Conservation (phyloP, 2,113 vertebrate genomes). For the Saimiri boliviensis region DNA sequence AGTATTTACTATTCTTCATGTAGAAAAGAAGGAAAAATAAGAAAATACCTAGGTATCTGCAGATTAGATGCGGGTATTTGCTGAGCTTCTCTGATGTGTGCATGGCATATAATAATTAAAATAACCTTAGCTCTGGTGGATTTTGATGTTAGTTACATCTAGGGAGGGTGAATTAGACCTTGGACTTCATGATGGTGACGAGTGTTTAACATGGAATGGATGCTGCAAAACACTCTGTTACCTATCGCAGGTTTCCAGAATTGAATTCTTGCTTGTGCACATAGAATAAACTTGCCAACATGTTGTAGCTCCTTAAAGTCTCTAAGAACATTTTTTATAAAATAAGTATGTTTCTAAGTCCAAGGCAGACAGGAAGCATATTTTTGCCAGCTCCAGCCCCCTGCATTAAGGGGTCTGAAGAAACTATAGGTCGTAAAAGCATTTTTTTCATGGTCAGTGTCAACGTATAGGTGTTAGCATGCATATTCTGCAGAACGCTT, state of each 20-base stretch:
- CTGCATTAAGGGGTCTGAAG: background rate
- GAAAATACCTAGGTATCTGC: background rate
- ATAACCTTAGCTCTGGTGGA: background rate
- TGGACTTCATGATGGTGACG: conserved; percentile 14
- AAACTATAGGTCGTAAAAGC: background rate
- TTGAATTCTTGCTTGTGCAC: background rate
- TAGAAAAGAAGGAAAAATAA: background rate
- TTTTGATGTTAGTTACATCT: conserved; percentile 46
- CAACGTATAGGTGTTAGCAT: background rate
- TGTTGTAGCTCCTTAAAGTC: background rate
- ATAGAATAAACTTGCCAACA: background rate
- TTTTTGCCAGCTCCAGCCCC: background rate
- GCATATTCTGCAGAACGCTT: background rate
- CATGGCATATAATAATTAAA: background rate
- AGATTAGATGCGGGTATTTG: background rate
- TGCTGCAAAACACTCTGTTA: background rate
- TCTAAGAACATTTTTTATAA: background rate
- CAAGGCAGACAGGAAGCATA: background rate
- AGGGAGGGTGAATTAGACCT: conserved; percentile 49
- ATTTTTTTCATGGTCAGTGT: background rate
- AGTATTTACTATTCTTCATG: background rate
- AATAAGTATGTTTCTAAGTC: background rate
- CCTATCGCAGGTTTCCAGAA: background rate
- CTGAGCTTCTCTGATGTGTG: background rate
- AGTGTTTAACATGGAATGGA: background rate